A percentile compares a stretch with the other conserved stretches of the same genome.
These are phyloP conservation scores for Uropsilus gracilis DNA, from an alignment of 2,113 vertebrate species.

Conservation along the genomic window DNA sequence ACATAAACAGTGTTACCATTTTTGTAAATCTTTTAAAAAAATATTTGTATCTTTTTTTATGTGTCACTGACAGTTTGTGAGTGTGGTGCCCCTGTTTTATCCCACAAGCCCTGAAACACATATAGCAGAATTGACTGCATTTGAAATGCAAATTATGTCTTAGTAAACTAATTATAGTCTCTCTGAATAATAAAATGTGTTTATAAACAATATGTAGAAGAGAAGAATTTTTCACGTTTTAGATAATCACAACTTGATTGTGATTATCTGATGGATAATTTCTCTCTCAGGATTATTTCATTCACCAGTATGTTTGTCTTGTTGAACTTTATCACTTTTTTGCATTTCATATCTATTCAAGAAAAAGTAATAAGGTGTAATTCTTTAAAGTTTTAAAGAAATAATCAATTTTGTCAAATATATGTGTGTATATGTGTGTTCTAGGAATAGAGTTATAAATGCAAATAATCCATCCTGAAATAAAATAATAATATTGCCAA, in stretches of 20 bases:
- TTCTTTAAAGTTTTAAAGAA: conserved; percentile 30
- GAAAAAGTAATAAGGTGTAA: neutral
- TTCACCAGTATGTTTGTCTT: neutral
- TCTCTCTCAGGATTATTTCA: neutral
- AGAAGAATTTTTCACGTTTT: neutral
- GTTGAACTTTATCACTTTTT: neutral
- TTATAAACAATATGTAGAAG: neutral
- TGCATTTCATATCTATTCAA: neutral
- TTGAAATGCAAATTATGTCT: neutral
- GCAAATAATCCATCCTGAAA: neutral
- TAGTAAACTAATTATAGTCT: neutral
- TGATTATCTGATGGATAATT: neutral
- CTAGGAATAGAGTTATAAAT: neutral
- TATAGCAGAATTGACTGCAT: neutral
- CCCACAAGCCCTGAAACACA: neutral
- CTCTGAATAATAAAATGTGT: neutral
- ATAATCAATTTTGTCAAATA: neutral
- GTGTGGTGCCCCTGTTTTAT: neutral
- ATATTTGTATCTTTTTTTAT: neutral
- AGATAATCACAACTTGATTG: neutral
- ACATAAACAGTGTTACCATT: neutral
- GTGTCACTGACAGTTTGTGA: neutral
- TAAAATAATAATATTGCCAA: neutral
- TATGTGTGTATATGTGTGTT: neutral
- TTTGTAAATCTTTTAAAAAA: neutral